These are phyloP conservation scores for Motacilla alba DNA, from an alignment of 2,113 vertebrate genomes.

Conservation along the genomic window DNA sequence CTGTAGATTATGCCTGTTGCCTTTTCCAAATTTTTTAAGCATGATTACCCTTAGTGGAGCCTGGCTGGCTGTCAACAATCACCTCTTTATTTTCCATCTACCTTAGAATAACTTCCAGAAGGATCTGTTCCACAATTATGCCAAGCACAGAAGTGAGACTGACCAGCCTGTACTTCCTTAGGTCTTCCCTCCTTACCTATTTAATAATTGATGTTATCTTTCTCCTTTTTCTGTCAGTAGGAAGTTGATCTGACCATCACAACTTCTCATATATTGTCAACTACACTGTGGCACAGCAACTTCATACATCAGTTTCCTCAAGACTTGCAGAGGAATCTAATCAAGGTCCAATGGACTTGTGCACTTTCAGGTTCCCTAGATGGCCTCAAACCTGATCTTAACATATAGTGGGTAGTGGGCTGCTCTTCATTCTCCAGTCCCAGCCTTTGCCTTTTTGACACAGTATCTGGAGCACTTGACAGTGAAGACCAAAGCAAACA, in stretches of 20 bases:
- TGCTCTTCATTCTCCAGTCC: background rate
- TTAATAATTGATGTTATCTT: background rate
- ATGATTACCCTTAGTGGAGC: background rate
- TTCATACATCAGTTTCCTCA: background rate
- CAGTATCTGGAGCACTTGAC: background rate
- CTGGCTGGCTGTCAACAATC: background rate
- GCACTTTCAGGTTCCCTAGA: too few relatives aligned
- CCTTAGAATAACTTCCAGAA: background rate
- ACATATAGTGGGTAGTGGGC: background rate
- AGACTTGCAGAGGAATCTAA: background rate
- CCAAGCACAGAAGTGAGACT: background rate
- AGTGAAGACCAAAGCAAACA: background rate
- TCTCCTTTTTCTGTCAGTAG: background rate
- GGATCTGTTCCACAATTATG: background rate
- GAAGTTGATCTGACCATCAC: background rate
- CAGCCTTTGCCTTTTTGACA: background rate
- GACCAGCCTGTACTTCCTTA: background rate
- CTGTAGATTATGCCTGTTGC: background rate
- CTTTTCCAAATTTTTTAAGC: background rate
- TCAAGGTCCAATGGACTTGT: background rate
- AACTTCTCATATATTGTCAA: background rate
- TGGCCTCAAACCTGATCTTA: fast-evolving
- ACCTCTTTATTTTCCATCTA: background rate
- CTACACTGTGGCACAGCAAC: background rate
- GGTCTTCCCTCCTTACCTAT: background rate